Conservation (phyloP, 2,888 invertebrate genomes). For the Athripsodes cinereus region DNA sequence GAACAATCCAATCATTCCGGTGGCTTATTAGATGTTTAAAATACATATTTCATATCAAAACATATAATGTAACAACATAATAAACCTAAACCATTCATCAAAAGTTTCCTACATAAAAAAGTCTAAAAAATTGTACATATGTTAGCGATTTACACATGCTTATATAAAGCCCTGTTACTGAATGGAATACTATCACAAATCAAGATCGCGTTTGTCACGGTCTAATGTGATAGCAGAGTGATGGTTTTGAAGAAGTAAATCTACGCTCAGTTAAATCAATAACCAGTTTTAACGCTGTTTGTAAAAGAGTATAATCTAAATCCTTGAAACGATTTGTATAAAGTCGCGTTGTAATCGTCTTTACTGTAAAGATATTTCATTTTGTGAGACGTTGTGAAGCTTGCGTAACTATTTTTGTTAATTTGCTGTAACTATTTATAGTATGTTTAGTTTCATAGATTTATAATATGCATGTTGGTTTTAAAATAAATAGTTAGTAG, state of each 20-base stretch:
- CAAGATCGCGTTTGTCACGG: slow-evolving; percentile 4
- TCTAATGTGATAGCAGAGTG: slow-evolving; percentile 11
- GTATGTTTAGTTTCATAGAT: no score
- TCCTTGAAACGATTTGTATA: no score
- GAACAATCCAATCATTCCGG: slow-evolving; percentile 14
- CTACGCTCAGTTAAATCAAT: background rate
- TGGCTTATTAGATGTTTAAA: slow-evolving; percentile 15
- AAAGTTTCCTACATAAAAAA: background rate
- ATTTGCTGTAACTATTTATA: no score
- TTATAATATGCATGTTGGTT: no score
- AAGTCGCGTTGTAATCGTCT: no score
- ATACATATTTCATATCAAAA: background rate
- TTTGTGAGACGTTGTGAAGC: no score
- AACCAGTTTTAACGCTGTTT: no score
- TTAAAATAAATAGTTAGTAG: no score
- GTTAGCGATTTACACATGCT: background rate
- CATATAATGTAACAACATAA: background rate
- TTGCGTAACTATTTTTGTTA: no score
- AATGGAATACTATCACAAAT: background rate
- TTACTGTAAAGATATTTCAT: no score
- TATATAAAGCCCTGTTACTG: background rate
- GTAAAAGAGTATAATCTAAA: no score
- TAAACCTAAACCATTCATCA: slow-evolving; percentile 1
- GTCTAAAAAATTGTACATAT: background rate
- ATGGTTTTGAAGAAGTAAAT: slow-evolving; percentile 6